Evolutionary conservation across 23 tunicate genomes (phyloP), one percentile per base, ranked within the genome.

Genomic region (Styela clava): DNA sequence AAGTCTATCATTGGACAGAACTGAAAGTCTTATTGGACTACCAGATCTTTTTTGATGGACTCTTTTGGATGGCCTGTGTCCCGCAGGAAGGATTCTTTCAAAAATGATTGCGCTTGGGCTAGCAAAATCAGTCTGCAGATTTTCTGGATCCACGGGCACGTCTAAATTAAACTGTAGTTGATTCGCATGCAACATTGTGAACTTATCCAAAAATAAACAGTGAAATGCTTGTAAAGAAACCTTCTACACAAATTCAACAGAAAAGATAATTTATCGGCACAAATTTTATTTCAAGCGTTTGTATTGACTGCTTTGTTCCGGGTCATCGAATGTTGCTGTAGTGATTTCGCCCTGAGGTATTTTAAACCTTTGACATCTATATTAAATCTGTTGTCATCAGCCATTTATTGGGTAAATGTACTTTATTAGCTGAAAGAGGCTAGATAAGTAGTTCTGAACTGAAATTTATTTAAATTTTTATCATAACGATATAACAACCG

Each of bases 91-190:
- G 31, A 37, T 37, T 33, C 81, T 35, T 76, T 76, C 81, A 37
- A 33, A 37, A 22, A 35, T 18, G n/a, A 76, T 76, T 0, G 81
- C 31, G n/a, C 81, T 52, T 22, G 81, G 81, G 27, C 64, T 76
- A 22, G 81, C 23, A 52, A 76, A 76, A 25, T 52, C 25, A 18
- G 81, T 76, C 65, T 22, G 22, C 0, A 76, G 16, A 28, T 76
- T 76, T 37, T 52, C 32, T 7, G 2, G 1, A 12, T 51, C 64
- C 18, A 27, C 64, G 7, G 81, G 81, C 22, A 37, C 1, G 24
- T 76, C 81, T 16, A 76, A 37, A 36, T 76, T 76, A 24, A 76
- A 76, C 31, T 76, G 81, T 24, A 76, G 16, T 76, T 76, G 81
- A 52, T 52, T 76, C 21, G 81, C 81, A 32, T 71, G 35, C 24